These are phyloP conservation scores for Pelecanus crispus DNA, from an alignment of 2,113 vertebrate species.

Conservation along the genomic window DNA sequence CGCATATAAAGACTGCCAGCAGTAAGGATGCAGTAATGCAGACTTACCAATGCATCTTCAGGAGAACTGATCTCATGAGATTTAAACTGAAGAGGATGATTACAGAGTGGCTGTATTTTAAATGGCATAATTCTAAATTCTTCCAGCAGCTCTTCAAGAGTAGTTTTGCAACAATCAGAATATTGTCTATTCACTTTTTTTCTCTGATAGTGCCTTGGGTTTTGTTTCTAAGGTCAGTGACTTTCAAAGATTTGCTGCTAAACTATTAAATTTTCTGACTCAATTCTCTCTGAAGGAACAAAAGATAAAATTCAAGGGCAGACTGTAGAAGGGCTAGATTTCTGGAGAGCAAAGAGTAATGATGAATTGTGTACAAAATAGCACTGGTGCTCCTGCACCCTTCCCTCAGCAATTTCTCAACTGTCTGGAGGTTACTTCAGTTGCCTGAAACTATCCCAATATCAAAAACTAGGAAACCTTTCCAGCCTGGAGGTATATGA, in stretches of 20 bases:
- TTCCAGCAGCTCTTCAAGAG: not conserved
- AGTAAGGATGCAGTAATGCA: not conserved
- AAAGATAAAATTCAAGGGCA: not conserved
- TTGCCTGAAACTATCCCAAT: not conserved
- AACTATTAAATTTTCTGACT: conserved; percentile 1
- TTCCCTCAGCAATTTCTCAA: not conserved
- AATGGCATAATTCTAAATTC: not conserved
- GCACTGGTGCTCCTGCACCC: not conserved
- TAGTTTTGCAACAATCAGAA: not conserved
- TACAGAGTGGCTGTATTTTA: not conserved
- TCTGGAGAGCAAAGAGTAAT: not conserved
- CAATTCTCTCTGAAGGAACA: not conserved
- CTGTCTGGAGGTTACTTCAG: not conserved
- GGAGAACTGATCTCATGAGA: not conserved
- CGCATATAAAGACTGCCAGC: not conserved
- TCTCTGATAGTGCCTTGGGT: not conserved
- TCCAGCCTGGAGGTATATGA: not conserved
- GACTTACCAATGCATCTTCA: not conserved
- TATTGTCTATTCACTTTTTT: not conserved
- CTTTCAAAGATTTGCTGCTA: conserved; percentile 11
- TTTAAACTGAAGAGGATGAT: not conserved
- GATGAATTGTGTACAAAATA: not conserved
- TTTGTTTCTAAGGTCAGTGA: not conserved
- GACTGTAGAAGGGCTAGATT: not conserved
- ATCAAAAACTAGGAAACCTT: not conserved